Base-by-base conservation (phyloP, 2,888 invertebrate species). In the Andrena hattorfiana region DNA sequence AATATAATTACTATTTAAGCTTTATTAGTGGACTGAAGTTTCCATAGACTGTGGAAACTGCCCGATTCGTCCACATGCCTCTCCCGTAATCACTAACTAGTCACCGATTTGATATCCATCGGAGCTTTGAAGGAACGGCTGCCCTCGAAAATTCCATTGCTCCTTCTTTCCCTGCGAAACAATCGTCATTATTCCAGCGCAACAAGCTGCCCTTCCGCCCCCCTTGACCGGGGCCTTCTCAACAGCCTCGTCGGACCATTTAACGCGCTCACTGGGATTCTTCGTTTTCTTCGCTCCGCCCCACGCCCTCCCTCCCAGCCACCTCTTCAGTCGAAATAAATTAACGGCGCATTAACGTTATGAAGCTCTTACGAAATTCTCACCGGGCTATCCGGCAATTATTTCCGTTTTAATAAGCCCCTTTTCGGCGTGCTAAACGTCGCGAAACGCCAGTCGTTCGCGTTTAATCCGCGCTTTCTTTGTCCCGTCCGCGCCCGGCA, bases 391-490 rank as follows among this genome's bases (percentile, higher is more conserved):
- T 77, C 83, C 80, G 23, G 62, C 76, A 74, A 85, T 87, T 87
- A 87, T 78, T 76, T 75, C 64, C 71, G 71, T 72, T 85, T 85
- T 83, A 87, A 87, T 85, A 87, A 87, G 42, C 71, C 83, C 76
- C 59, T 73, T 76, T 67, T 66, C 72, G 66, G 59, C 60, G 59
- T 49, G 42, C 48, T 66, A 66, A 81, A 80, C 71, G 72, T 71
- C 75, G 78, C n/a, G 59, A 70, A 62, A 75, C 51, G 60, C 56
- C 56, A 68, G 66, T 60, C 66, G 7, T 76, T 81, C 68, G 56
- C 63, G 66, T 87, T 83, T 86, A 88, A 86, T 88, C 86, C 74
- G 64, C 64, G 70, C 62, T 77, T 85, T 79, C 88, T 86, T 87
- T 86, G 79, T 86, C 63, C 78, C 69, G 6, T 8, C 48, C 59